A percentile compares a stretch with the other conserved stretches of the same genome.
Evolutionary conservation across 2,113 vertebrate species (phyloP).

Genomic region (Lipotes vexillifer): DNA sequence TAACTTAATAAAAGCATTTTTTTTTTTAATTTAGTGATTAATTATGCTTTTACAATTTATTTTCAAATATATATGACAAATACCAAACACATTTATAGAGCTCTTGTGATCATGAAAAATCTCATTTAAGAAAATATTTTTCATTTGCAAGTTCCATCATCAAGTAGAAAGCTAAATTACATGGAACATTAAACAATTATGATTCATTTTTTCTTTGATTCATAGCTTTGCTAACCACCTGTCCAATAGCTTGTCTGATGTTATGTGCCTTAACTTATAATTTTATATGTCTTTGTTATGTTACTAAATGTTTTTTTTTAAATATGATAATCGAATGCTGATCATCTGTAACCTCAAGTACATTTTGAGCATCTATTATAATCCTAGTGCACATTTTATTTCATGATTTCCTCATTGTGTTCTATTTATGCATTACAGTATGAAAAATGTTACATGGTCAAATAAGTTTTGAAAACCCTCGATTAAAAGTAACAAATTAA

Average conservation of each 20-base stretch:
- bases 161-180: background rate
- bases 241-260: background rate
- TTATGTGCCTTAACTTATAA: background rate
- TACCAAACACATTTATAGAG: background rate
- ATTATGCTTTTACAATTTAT: background rate
- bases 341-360: background rate
- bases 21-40: background rate
- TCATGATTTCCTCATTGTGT: background rate
- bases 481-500: background rate
- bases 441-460: background rate
- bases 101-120: background rate
- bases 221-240: background rate
- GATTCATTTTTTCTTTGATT: background rate
- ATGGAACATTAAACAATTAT: background rate
- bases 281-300: background rate
- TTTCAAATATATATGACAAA: background rate
- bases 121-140: background rate
- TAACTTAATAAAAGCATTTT: background rate
- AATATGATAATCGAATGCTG: background rate
- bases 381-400: background rate
- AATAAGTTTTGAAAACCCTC: background rate
- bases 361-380: background rate
- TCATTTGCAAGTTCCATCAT: background rate
- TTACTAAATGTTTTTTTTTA: background rate
- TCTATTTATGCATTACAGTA: background rate